phyloP scores from a whole-genome alignment of 2,888 invertebrate species.

The Agrotis exclamationis region DNA sequence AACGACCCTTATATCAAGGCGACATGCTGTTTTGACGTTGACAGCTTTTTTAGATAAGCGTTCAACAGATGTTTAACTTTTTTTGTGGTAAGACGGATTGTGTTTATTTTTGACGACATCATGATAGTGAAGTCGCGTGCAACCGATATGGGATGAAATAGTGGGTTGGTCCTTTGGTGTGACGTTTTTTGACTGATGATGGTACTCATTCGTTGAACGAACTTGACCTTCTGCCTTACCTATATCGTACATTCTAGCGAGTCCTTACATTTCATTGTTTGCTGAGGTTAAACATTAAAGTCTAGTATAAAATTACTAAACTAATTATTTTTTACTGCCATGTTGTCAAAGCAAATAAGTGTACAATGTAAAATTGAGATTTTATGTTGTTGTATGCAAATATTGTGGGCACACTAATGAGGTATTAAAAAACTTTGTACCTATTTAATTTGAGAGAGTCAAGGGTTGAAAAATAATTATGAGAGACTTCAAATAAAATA shows the following conservation, averaged over 20 bases:
- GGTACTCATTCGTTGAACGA: neutral
- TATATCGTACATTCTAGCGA: neutral
- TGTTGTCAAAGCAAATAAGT: neutral
- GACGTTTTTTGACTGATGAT: no score
- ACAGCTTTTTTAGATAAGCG: no score
- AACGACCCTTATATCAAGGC: no score
- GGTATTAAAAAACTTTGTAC: constrained; percentile 12
- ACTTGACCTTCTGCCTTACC: neutral
- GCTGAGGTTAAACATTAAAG: neutral
- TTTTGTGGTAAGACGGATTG: no score
- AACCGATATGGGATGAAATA: no score
- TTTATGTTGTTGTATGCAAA: constrained; percentile 21
- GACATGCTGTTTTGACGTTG: no score
- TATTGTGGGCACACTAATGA: neutral
- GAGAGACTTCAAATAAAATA: neutral
- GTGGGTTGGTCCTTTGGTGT: no score
- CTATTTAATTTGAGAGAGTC: constrained; percentile 3
- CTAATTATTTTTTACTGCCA: neutral
- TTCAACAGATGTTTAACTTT: no score
- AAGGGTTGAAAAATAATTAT: no score
- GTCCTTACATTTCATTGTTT: neutral
- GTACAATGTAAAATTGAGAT: constrained; percentile 5
- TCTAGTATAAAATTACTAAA: constrained; percentile 3
- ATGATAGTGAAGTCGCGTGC: no score
- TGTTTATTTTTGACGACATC: no score